Percentiles rank a stretch among this genome's conserved stretches.
phyloP scores from a whole-genome alignment of 1,140 invertebrate species.

The Ips nitidus region DNA sequence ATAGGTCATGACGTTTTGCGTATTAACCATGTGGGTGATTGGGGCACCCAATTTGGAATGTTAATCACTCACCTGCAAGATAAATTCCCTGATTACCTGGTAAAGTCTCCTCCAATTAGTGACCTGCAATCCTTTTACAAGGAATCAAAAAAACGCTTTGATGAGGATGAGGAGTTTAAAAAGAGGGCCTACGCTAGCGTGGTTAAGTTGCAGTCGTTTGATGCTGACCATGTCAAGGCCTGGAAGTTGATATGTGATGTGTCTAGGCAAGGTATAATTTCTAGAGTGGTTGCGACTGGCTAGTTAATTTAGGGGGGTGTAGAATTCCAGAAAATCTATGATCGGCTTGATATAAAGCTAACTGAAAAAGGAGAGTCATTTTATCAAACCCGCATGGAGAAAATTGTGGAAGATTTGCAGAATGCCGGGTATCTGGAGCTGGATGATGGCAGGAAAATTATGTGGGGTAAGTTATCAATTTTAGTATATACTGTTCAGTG shows the following conservation, averaged over 20 bases:
- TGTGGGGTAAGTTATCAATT: constrained; percentile 68
- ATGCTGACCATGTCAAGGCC: constrained; percentile 83
- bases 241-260: constrained; percentile 98
- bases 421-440: constrained; percentile 72
- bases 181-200: constrained; percentile 93
- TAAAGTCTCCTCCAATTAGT: constrained; percentile 82
- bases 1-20: constrained; percentile 88
- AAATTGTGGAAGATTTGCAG: constrained; percentile 79
- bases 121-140: constrained; percentile 91
- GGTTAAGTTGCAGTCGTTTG: constrained; percentile 86
- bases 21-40: constrained; percentile 98
- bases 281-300: neutral
- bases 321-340: constrained; percentile 90
- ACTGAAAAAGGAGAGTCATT: constrained; percentile 95
- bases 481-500: neutral
- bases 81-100: constrained; percentile 86
- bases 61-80: constrained; percentile 96
- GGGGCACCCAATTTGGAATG: constrained; percentile 99
- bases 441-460: constrained; percentile 92
- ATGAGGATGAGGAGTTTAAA: constrained; percentile 92
- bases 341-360: constrained; percentile 71
- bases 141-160: constrained; percentile 94
- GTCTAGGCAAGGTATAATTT: constrained; percentile 70
- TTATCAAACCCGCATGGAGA: constrained; percentile 92
- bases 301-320: neutral